Percentiles rank a stretch among this genome's conserved stretches.
Conservation (phyloP, 2,113 vertebrate species). For the Ciconia stormi region DNA sequence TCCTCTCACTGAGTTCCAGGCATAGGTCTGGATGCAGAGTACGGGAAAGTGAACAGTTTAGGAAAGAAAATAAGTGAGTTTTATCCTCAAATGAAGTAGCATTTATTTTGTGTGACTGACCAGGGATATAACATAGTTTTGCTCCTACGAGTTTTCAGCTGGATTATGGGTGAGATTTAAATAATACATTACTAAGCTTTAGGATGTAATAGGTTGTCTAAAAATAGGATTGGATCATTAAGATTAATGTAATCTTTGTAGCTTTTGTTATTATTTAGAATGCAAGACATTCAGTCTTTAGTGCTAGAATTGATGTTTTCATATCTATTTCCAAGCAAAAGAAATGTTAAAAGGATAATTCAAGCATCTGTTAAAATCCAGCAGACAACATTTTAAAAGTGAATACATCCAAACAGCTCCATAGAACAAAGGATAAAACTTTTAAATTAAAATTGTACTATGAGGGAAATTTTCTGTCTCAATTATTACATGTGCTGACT, state of each 20-base stretch:
- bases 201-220: constrained; percentile 37
- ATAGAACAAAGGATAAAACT: not conserved
- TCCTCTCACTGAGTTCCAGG: not conserved
- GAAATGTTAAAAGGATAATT: not conserved
- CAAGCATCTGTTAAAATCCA: not conserved
- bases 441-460: not conserved
- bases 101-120: constrained; percentile 2
- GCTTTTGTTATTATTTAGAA: constrained; percentile 47
- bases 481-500: not conserved
- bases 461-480: not conserved
- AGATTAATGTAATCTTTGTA: constrained; percentile 48
- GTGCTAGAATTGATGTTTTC: not conserved
- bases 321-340: not conserved
- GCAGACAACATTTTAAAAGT: not conserved
- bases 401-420: not conserved
- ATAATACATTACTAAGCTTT: constrained; percentile 52
- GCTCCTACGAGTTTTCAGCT: not conserved
- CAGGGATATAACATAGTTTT: constrained; percentile 1
- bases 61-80: not conserved
- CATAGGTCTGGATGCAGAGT: not conserved
- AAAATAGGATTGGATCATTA: constrained; percentile 63
- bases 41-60: not conserved
- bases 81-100: not conserved
- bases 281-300: constrained; percentile 3
- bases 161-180: constrained; percentile 60